Evolutionary conservation across 2,888 invertebrate species (phyloP).

Genomic region (Enchytraeus crypticus): DNA sequence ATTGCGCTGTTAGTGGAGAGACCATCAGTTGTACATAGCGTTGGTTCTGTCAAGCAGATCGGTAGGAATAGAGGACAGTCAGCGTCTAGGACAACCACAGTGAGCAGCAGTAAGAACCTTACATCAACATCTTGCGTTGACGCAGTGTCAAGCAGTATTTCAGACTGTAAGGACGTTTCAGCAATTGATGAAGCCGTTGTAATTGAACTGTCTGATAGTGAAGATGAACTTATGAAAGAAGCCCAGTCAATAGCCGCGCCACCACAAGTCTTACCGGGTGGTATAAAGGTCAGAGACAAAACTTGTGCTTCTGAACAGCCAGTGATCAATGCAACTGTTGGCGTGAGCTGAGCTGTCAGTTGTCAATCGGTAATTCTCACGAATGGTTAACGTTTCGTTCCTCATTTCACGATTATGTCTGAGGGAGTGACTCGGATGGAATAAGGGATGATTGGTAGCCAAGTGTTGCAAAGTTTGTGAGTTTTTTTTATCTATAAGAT

Average conservation of each 20-base stretch:
- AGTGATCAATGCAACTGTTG: too few relatives aligned
- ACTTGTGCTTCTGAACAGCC: too few relatives aligned
- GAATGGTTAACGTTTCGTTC: too few relatives aligned
- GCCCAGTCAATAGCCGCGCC: background rate
- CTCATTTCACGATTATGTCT: too few relatives aligned
- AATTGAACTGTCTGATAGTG: slow-evolving; percentile 19
- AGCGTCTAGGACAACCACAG: background rate
- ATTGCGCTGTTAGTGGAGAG: background rate
- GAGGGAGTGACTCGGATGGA: too few relatives aligned
- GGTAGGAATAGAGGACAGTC: background rate
- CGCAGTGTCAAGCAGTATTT: background rate
- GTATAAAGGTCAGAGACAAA: too few relatives aligned
- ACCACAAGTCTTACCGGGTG: background rate
- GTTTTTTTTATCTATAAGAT: too few relatives aligned
- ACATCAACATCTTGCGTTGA: background rate
- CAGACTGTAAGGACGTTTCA: background rate
- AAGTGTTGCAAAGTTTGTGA: too few relatives aligned
- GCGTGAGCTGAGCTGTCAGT: too few relatives aligned
- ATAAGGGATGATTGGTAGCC: too few relatives aligned
- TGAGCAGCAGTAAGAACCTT: background rate
- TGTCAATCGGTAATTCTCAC: too few relatives aligned
- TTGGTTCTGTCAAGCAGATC: background rate
- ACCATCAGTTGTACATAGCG: background rate
- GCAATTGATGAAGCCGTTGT: slow-evolving; percentile 1
- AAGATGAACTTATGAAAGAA: slow-evolving; percentile 10